Evolutionary conservation across 2,888 invertebrate species (phyloP), one percentile per base, ranked within the genome.

Genomic region (Nebria brevicollis): DNA sequence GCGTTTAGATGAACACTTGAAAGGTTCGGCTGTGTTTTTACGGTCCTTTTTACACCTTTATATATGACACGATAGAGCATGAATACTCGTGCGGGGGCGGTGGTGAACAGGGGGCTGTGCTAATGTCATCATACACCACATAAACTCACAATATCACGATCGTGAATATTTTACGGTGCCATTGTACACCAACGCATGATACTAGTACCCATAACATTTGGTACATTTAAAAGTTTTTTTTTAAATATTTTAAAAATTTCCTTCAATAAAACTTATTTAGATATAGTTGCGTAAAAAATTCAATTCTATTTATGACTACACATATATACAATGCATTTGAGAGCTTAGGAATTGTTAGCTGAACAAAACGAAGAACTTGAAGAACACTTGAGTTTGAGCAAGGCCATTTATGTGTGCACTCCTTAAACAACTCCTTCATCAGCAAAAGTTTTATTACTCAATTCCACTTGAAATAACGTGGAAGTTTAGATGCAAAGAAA

Each of bases 401-500:
- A 8, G 68, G 10, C 20, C 2, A 25, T 54, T 54, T 54, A 54
- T 43, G 34, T 66, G 70, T 10, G n/a, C 79, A 2, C 72, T 77
- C 79, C 66, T 79, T 79, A 79, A 74, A 79, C 78, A 79, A 80
- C 54, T 80, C 75, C 80, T 80, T 80, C 80, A 80, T 80, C 80
- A 80, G 80, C 80, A 80, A 70, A 80, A 75, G 75, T 80, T 80
- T 80, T 80, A 80, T 80, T 75, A 66, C 72, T 75, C 80, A 70
- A 80, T 80, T 80, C 70, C 72, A 54, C 20, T 72, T 42, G n/a
- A 68, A 25, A 42, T 13, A 79, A 74, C 68, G 70, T 64, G 64
- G 41, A 68, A 75, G 66, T 79, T 80, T 70, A 42, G 79, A 79
- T 79, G 79, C 79, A 79, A 79, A 79, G 79, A 79, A 79, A 74